These are phyloP conservation scores for Uria lomvia DNA, from an alignment of 2,113 vertebrate genomes.

Conservation along the genomic window DNA sequence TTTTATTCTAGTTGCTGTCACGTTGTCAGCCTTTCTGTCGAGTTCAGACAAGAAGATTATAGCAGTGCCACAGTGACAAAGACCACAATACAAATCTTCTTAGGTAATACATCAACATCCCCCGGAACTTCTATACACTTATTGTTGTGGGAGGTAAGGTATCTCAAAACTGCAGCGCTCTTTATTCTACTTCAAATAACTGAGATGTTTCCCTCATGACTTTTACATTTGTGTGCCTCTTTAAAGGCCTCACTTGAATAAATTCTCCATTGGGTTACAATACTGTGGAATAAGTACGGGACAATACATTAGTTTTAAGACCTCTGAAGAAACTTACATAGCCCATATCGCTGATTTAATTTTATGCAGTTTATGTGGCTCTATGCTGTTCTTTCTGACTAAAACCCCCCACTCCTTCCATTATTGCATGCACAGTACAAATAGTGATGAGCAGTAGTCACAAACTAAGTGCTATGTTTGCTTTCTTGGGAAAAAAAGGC, in stretches of 20 bases:
- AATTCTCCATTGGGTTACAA: background rate
- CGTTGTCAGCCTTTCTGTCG: background rate
- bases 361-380: background rate
- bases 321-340: background rate
- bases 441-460: background rate
- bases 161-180: background rate
- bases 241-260: background rate
- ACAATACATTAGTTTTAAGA: background rate
- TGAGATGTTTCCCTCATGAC: background rate
- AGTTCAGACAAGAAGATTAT: background rate
- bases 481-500: background rate
- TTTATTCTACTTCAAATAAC: background rate
- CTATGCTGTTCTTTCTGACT: background rate
- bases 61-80: background rate
- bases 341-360: background rate
- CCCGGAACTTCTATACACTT: background rate
- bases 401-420: background rate
- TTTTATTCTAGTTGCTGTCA: background rate
- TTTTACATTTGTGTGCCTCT: background rate
- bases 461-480: background rate
- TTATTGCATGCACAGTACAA: background rate
- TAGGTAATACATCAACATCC: background rate
- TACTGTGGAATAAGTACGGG: background rate
- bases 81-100: background rate
- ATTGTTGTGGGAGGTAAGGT: background rate